Evolutionary conservation across 2,888 invertebrate genomes (phyloP), one percentile per base, ranked within the genome.

Genomic region (Esperia sulphurella): DNA sequence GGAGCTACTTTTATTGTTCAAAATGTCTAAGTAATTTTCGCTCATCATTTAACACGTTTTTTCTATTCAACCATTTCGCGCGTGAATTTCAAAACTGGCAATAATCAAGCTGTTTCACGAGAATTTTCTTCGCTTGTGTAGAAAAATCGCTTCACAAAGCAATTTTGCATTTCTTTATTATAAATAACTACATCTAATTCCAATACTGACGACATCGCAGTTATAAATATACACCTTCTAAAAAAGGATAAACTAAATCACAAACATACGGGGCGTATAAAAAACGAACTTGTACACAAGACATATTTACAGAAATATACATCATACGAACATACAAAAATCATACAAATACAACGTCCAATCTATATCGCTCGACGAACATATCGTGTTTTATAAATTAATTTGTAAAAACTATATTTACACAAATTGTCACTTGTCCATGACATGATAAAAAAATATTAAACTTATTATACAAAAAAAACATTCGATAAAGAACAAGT

Each of bases 121-220:
- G 14, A n/a, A 4, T 33, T 21, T 37, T 41, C 39, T 6, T 39
- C 39, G 39, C 39, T 45, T 12, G 21, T 35, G 41, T 43, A 47
- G 35, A 49, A 48, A 50, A 53, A 53, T 39, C 45, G 33, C 12
- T 13, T n/a, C 12, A 13, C 6, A 35, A 46, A 49, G 44, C 30
- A 21, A 48, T 29, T 43, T 38, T 42, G 21, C 21, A 21, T 21
- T 21, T 21, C 21, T 21, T 21, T 21, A 21, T 51, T 78, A 82
- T 78, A 77, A 77, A 76, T 76, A 75, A 61, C 70, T 83, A 79
- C 56, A 50, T 43, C 74, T 79, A 80, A 70, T 65, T 70, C 78
- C 72, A 83, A 84, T 85, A 84, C 83, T 83, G 84, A 75, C 70
- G 73, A 67, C 66, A 68, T 65, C 61, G 71, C 61, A 70, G 68